Evolutionary conservation across 1,140 invertebrate genomes (phyloP), one percentile per base, ranked within the genome.

Genomic region (Aporrectodea caliginosa): DNA sequence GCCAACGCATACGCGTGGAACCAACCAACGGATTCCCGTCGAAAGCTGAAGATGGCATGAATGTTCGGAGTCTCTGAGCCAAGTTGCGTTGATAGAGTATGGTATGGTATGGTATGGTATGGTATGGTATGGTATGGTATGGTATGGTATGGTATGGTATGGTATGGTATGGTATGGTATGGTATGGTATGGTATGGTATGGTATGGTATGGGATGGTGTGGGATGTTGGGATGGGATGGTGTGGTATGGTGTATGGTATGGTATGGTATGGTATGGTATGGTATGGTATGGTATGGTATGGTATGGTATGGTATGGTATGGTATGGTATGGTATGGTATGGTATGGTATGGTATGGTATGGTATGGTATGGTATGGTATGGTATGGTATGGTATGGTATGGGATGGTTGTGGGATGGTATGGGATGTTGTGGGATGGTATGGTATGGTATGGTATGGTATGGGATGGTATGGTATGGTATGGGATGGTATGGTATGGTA

Each of bases 61-160:
- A n/a, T n/a, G n/a, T n/a, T n/a, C n/a, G n/a, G n/a, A n/a, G n/a
- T n/a, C n/a, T n/a, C n/a, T n/a, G n/a, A n/a, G n/a, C n/a, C n/a
- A n/a, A n/a, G n/a, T n/a, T n/a, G n/a, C n/a, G n/a, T n/a, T n/a
- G n/a, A 78, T 77, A 81, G 80, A 68, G 80, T 77, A 78, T 81
- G 78, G 82, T 83, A 80, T 82, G 77, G 79, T 82, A 80, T 82
- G 81, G 81, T 71, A 81, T 81, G 58, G 81, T 81, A 81, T 81
- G 81, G 79, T 77, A 81, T 80, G 27, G 76, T 81, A 81, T 81
- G 79, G 81, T 27, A 79, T 82, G 80, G 80, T 82, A 79, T 82
- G 77, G 81, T 81, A 82, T 82, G 77, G 72, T 83, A 77, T 82
- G 80, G 79, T 78, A 81, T 69, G 78, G 79, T 80, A 81, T 81